phyloP scores from a whole-genome alignment of 2,888 invertebrate species.

The Brachylomia viminalis region DNA sequence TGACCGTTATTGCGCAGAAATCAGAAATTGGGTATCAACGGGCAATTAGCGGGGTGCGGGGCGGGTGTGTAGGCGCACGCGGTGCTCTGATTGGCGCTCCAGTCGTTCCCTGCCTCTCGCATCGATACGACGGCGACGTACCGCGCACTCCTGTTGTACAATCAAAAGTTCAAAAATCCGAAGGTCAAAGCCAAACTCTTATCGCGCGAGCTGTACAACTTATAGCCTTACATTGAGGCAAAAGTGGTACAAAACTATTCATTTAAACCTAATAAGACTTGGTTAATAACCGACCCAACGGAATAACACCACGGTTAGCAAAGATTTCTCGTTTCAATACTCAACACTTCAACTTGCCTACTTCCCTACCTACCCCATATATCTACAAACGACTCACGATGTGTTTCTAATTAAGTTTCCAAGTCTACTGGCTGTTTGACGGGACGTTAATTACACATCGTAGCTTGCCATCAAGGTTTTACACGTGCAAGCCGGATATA shows the following conservation, averaged over 20 bases:
- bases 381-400: constrained; percentile 23
- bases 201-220: no score
- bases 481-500: background rate
- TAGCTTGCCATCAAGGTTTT: constrained; percentile 29
- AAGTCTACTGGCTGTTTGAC: constrained; percentile 54
- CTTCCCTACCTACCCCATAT: background rate
- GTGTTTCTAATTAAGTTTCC: constrained; percentile 61
- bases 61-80: no score
- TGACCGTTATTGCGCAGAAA: no score
- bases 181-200: no score
- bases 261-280: background rate
- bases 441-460: constrained; percentile 52
- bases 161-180: no score
- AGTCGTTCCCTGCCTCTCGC: no score
- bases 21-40: no score
- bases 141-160: no score
- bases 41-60: no score
- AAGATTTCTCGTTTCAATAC: constrained; percentile 12
- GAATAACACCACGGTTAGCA: background rate
- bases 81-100: no score
- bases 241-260: background rate
- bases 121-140: no score
- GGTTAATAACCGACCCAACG: background rate
- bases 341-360: background rate
- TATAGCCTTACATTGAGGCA: background rate